These are phyloP conservation scores for Parapsyche elsis DNA, from an alignment of 1,140 invertebrate genomes.

Conservation along the genomic window DNA sequence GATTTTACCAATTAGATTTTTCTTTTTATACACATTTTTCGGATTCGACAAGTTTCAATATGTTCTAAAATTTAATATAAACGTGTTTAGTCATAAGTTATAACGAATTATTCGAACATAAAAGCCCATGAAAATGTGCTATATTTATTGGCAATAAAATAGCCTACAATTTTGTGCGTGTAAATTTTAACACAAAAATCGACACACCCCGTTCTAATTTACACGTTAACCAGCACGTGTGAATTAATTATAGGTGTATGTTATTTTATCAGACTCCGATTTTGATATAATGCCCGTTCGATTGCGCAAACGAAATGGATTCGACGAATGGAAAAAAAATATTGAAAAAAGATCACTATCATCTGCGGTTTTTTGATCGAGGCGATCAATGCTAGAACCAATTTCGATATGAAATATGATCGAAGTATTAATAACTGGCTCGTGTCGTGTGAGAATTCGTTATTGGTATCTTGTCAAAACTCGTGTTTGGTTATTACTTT, in stretches of 20 bases:
- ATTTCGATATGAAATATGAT: conserved; percentile 2
- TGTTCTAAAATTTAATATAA: no score
- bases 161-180: neutral
- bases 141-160: no score
- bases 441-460: neutral
- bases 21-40: no score
- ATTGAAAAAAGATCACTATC: conserved; percentile 4
- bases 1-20: no score
- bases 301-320: no score
- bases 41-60: no score
- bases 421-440: conserved; percentile 2
- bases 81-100: neutral
- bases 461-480: neutral
- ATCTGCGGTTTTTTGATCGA: neutral
- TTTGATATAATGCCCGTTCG: no score
- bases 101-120: neutral
- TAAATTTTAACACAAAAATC: conserved; percentile 22
- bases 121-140: neutral
- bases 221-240: conserved; percentile 9
- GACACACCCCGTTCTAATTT: conserved; percentile 34
- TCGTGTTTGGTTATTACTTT: no score
- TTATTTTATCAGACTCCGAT: no score
- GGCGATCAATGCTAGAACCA: neutral
- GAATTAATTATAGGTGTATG: conserved; percentile 28
- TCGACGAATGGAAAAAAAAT: neutral